Evolutionary conservation across 2,888 invertebrate genomes (phyloP).

Genomic region (Drosophila ustulata): DNA sequence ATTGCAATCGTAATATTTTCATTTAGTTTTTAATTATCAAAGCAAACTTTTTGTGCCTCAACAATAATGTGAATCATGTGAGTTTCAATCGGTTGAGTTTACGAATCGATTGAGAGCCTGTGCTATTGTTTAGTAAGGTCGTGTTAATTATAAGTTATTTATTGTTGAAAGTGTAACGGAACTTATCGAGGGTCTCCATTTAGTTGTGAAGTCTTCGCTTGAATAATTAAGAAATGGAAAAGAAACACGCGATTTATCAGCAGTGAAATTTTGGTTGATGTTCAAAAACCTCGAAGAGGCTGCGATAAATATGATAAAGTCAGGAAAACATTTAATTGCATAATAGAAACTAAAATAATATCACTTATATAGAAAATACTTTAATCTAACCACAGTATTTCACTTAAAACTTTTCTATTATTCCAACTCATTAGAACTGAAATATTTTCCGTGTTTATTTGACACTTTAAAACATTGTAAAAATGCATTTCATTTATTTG

Average conservation of each 20-base stretch:
- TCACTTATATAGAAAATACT: neutral
- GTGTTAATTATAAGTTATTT: slow-evolving; percentile 21
- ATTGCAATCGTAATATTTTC: slow-evolving; percentile 6
- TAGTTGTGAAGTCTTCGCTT: neutral
- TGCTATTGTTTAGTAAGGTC: slow-evolving; percentile 27
- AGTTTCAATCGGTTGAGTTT: slow-evolving; percentile 17
- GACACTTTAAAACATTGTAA: slow-evolving; percentile 1
- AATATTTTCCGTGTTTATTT: neutral
- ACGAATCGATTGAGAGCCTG: slow-evolving; percentile 16
- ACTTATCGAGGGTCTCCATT: neutral
- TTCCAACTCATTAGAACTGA: neutral
- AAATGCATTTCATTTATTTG: slow-evolving; percentile 12
- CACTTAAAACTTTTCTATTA: too few relatives aligned
- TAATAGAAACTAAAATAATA: too few relatives aligned
- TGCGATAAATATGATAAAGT: neutral
- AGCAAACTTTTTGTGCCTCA: slow-evolving; percentile 27
- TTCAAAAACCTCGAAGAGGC: neutral
- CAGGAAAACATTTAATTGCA: too few relatives aligned
- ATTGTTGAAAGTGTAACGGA: neutral
- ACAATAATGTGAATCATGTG: slow-evolving; percentile 10
- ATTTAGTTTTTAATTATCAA: slow-evolving; percentile 16
- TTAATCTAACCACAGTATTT: neutral
- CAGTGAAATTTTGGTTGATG: neutral
- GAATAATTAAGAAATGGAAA: slow-evolving; percentile 1
- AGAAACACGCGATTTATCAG: neutral